Percentiles rank a stretch among this genome's conserved stretches.
These are phyloP conservation scores for Salvator merianae DNA, from an alignment of 2,113 vertebrate species.

Conservation along the genomic window DNA sequence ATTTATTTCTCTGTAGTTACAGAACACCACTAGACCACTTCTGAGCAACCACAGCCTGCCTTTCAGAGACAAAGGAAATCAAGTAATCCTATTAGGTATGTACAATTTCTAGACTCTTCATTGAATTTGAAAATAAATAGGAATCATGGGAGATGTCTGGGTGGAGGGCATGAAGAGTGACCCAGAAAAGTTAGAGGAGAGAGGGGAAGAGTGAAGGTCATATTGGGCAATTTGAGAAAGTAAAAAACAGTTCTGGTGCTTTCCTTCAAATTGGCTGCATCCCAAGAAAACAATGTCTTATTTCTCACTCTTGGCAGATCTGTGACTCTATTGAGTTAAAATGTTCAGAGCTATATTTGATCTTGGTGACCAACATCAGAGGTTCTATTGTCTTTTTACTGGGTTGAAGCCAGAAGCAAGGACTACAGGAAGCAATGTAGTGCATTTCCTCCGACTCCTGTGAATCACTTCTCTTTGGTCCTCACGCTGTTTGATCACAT, in stretches of 20 bases:
- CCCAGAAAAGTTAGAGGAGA: too few species aligned
- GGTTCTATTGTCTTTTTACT: background rate
- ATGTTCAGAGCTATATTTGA: background rate
- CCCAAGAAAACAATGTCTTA: background rate
- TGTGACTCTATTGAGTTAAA: background rate
- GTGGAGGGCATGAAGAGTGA: background rate
- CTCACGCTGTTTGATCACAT: background rate
- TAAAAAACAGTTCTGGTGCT: background rate
- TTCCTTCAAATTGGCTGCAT: background rate
- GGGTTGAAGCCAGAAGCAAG: background rate
- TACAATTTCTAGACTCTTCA: background rate
- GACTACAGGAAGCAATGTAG: background rate
- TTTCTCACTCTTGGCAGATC: background rate
- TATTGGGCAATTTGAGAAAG: background rate
- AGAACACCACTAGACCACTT: too few species aligned
- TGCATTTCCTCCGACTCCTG: background rate
- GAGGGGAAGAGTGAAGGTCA: background rate
- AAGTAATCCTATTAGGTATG: background rate
- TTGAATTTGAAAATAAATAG: background rate
- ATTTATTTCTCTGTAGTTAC: background rate
- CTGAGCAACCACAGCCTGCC: background rate
- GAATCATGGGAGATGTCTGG: background rate
- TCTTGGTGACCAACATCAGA: background rate
- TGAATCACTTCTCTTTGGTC: background rate
- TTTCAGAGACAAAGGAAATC: background rate